A percentile compares a stretch with the other conserved stretches of the same genome.
phyloP scores from a whole-genome alignment of 2,797 vertebrate genomes.

The Liparis tanakae region DNA sequence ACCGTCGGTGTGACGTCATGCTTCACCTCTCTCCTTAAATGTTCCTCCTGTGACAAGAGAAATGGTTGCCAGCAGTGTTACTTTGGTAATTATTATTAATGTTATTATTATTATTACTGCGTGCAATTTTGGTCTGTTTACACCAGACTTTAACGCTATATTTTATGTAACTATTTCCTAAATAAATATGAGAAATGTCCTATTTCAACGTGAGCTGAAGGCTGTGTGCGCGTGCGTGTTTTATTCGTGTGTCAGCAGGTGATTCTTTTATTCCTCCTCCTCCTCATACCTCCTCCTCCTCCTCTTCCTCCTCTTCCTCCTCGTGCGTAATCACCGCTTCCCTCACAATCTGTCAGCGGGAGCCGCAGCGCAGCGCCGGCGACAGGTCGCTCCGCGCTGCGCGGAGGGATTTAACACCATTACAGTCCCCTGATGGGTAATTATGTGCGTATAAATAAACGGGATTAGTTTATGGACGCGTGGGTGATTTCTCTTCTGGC shows the following conservation, averaged over 20 bases:
- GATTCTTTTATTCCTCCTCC: slow-evolving; percentile 20
- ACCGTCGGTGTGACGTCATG: slow-evolving; percentile 87
- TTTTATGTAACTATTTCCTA: slow-evolving; percentile 84
- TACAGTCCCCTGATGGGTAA: slow-evolving; percentile 61
- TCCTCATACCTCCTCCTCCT: slow-evolving; percentile 5
- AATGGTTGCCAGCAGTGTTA: slow-evolving; percentile 87
- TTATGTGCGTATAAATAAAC: slow-evolving; percentile 64
- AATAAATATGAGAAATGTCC: slow-evolving; percentile 82
- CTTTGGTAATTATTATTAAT: slow-evolving; percentile 79
- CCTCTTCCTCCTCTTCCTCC: slow-evolving; percentile 1
- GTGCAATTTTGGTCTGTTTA: slow-evolving; percentile 88
- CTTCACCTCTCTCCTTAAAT: slow-evolving; percentile 85
- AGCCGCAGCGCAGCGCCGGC: slow-evolving; percentile 18
- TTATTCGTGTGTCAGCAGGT: background rate
- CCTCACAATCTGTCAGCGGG: slow-evolving; percentile 32
- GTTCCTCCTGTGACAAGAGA: slow-evolving; percentile 80
- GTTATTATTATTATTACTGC: slow-evolving; percentile 53
- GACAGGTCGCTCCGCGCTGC: slow-evolving; percentile 21
- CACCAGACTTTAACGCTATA: slow-evolving; percentile 85
- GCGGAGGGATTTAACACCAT: slow-evolving; percentile 59
- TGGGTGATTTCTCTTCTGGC: slow-evolving; percentile 10
- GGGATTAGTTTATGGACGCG: slow-evolving; percentile 50
- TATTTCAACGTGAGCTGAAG: slow-evolving; percentile 59
- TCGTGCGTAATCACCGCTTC: slow-evolving; percentile 40
- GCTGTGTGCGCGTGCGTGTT: slow-evolving; percentile 3